A percentile compares a stretch with the other conserved stretches of the same genome.
Conservation (phyloP, 2,797 vertebrate genomes). For the Leuciscus waleckii region DNA sequence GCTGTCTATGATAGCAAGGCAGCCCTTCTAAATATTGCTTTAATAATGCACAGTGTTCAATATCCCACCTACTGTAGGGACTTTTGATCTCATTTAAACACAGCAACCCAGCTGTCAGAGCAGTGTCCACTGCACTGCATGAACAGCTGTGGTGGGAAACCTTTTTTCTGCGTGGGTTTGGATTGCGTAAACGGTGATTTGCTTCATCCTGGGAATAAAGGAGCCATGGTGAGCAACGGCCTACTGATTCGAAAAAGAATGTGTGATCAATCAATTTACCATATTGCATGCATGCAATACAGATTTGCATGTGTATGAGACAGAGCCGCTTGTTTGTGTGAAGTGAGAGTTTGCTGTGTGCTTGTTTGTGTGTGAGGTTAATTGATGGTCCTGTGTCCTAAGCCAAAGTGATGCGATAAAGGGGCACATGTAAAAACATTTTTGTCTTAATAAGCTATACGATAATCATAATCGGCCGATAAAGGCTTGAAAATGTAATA, state of each 20-base stretch:
- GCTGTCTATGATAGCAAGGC: conserved; percentile 14
- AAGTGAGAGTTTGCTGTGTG: too few species aligned
- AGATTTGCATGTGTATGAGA: too few species aligned
- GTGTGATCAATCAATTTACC: too few species aligned
- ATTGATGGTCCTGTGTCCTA: background rate
- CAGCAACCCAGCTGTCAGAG: conserved; percentile 37
- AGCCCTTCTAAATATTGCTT: conserved; percentile 48
- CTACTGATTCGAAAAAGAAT: background rate
- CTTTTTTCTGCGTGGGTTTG: conserved; percentile 13
- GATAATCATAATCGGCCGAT: too few species aligned
- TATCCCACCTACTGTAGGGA: conserved; percentile 50
- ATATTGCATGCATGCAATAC: too few species aligned
- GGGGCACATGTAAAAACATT: too few species aligned
- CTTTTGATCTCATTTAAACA: conserved; percentile 49
- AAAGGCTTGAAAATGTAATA: too few species aligned
- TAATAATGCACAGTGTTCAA: conserved; percentile 57
- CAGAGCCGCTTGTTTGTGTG: too few species aligned
- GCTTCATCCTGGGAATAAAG: conserved; percentile 7
- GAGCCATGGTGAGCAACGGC: background rate
- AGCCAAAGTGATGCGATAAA: background rate
- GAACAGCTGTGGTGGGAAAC: conserved; percentile 21
- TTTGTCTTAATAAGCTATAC: too few species aligned
- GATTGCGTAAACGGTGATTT: conserved; percentile 18
- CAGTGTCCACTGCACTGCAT: background rate
- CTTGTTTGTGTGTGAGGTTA: too few species aligned